Evolutionary conservation across 1,140 invertebrate genomes (phyloP).

Genomic region (Scaptomyza pallida): DNA sequence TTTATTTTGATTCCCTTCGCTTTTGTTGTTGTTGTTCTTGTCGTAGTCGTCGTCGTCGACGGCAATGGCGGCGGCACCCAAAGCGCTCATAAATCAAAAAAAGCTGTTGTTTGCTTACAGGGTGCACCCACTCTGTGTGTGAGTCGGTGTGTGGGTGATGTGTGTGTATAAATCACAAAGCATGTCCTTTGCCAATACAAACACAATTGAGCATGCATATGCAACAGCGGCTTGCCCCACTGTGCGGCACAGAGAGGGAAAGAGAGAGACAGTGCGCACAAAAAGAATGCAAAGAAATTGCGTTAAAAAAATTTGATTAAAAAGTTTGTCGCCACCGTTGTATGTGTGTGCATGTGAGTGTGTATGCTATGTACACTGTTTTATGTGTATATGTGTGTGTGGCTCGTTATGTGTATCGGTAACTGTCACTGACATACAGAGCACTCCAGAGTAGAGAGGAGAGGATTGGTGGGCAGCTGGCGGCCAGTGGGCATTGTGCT

Average conservation of each 20-base stretch:
- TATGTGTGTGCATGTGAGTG: conserved; percentile 16
- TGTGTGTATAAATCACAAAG: conserved; percentile 82
- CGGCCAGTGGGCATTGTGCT: conserved; percentile 62
- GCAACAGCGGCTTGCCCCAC: conserved; percentile 55
- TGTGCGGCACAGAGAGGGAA: conserved; percentile 9
- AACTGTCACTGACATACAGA: conserved; percentile 66
- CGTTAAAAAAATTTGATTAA: conserved; percentile 81
- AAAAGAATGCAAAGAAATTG: conserved; percentile 68
- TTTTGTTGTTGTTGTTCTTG: conserved; percentile 14
- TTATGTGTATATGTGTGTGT: too few relatives aligned
- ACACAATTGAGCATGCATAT: conserved; percentile 83
- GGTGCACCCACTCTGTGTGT: conserved; percentile 21
- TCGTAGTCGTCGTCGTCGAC: conserved; percentile 27
- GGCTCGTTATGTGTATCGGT: conserved; percentile 36
- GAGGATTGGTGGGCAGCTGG: neutral
- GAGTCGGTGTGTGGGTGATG: conserved; percentile 50
- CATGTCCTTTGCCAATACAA: conserved; percentile 82
- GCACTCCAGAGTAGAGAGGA: conserved; percentile 2
- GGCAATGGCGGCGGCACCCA: conserved; percentile 63
- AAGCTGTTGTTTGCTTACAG: conserved; percentile 47
- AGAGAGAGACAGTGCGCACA: conserved; percentile 7
- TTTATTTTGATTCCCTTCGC: conserved; percentile 26
- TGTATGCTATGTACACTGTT: conserved; percentile 4
- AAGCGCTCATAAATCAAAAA: conserved; percentile 82
- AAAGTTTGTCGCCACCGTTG: conserved; percentile 73